Evolutionary conservation across 2,888 invertebrate genomes (phyloP).

Genomic region (Nomada goodeniana): DNA sequence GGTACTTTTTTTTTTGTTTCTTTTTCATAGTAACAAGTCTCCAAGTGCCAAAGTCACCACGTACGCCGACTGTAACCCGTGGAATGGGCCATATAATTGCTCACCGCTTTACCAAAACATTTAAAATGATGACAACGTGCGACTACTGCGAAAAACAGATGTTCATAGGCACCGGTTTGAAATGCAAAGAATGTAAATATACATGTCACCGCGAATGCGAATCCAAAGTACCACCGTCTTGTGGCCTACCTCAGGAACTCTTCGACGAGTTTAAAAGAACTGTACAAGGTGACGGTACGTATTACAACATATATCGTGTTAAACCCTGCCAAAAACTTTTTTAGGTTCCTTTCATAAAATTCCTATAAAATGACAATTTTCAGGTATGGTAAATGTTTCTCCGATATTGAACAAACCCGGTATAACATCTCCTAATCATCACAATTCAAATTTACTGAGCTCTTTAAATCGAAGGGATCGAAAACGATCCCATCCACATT

Average conservation of each 20-base stretch:
- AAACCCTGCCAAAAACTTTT: background rate
- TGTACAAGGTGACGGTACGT: conserved; percentile 87
- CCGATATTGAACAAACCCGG: conserved; percentile 85
- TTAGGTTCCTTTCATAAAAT: background rate
- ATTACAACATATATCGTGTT: background rate
- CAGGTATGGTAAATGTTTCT: conserved; percentile 83
- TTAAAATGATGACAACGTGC: conserved; percentile 95
- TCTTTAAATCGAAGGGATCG: conserved; percentile 84
- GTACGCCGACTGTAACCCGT: conserved; percentile 91
- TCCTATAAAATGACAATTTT: conserved; percentile 28
- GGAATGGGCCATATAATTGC: conserved; percentile 95
- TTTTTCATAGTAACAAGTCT: conserved; percentile 84
- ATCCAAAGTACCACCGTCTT: conserved; percentile 95
- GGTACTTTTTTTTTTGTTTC: conserved; percentile 47
- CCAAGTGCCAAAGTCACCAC: conserved; percentile 89
- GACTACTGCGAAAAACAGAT: conserved; percentile 95
- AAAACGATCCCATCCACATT: conserved; percentile 86
- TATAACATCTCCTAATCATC: conserved; percentile 83
- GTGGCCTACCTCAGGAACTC: conserved; percentile 94
- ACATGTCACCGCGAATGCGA: conserved; percentile 95
- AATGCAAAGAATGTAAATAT: conserved; percentile 98
- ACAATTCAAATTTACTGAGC: conserved; percentile 80
- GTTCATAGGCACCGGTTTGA: conserved; percentile 92
- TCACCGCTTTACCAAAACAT: conserved; percentile 95
- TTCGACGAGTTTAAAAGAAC: conserved; percentile 93